Evolutionary conservation across 2,888 invertebrate species (phyloP), one percentile per base, ranked within the genome.

Genomic region (Escarpia spicata): DNA sequence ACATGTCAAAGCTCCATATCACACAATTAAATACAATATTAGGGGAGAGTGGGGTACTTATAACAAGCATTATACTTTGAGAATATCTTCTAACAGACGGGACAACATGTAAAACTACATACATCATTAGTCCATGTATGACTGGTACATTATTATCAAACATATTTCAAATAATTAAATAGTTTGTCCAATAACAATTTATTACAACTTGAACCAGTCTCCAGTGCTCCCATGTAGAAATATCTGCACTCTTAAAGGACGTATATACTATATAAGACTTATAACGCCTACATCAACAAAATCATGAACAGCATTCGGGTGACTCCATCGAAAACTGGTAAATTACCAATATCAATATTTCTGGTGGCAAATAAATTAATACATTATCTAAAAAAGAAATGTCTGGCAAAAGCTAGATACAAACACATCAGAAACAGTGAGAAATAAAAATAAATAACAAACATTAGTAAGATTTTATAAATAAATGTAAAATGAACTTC

Each of bases 321-420:
- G 6, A 75, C 75, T 26, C 4, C 26, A 75, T 75, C 75, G 6
- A 75, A 75, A 26, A 75, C 19, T 75, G 75, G 19, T 75, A 75
- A 6, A 4, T 75, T 75, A 75, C 75, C 75, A 75, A 75, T 75
- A 75, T 75, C 75, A 75, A 75, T n/a, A 75, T 75, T 75, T 75
- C 75, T 75, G 75, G 75, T 75, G 75, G n/a, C 75, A 75, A 75
- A 75, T 75, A 75, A 75, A 75, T 75, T 75, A 19, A 75, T 75
- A n/a, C 26, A 19, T 75, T 75, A 75, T 75, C 75, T n/a, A 75
- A 19, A 75, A n/a, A 75, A 0, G 75, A 75, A 26, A 75, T 26
- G 26, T 75, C 75, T 75, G 26, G 75, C 75, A 75, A 75, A 26
- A 75, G 75, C 75, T n/a, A 75, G 75, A 75, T 52, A 75, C 26